Evolutionary conservation across 1,140 invertebrate genomes (phyloP), one percentile per base, ranked within the genome.

Genomic region (Acromyrmex heyeri): DNA sequence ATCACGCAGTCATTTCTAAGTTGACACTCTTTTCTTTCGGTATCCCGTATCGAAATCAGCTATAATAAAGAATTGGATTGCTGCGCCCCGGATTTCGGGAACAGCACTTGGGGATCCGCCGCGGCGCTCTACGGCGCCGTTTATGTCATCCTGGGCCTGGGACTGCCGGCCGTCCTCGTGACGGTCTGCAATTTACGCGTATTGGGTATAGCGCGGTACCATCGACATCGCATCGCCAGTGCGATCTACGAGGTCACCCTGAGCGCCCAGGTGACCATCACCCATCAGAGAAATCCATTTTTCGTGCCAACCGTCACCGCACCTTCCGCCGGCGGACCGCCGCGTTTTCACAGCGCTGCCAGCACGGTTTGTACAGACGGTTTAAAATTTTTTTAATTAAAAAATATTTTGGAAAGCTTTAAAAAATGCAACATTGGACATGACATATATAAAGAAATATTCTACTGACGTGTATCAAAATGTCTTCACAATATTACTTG

Each of bases 211-310:
- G 97, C 97, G 0, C 96, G 97, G 0, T 97, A 98, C 92, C 98
- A 98, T 92, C 95, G 97, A 5, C 97, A 98, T 93, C 96, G 97
- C 38, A 98, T 98, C 75, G 97, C 97, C 21, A 97, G 97, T 38
- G 97, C 97, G 7, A 97, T 98, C 86, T 98, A 97, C 94, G 97
- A 98, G 95, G 97, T 98, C 7, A 98, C 97, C 0, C 93, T 98
- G 55, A 97, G 97, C 4, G 97, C 97, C 2, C 97, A 98, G 94
- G 97, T 98, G 57, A 98, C 97, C 10, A 97, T 98, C 86, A 98
- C 97, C 0, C 97, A 98, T 91, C 97, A 98, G 92, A 95, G 97
- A 62, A 98, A 98, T 92, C 97, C 97, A 18, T 97, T 97, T 91
- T 97, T 97, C 89, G 95, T 97, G 85, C 96, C 97, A 59, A 96